These are phyloP conservation scores for Sebastes ruberrimus DNA, from an alignment of 2,797 vertebrate species.

Conservation along the genomic window DNA sequence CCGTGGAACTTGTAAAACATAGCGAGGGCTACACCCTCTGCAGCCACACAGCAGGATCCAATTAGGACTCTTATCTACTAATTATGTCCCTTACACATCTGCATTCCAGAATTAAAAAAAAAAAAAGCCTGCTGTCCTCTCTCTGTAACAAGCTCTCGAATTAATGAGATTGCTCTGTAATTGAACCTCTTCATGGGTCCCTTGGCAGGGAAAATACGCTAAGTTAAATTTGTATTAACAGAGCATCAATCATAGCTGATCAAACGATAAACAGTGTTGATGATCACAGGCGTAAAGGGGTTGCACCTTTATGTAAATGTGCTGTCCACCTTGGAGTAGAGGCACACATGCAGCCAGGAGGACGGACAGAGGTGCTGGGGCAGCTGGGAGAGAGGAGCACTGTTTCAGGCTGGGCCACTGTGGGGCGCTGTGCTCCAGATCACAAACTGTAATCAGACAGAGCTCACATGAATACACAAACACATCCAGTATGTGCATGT, in stretches of 20 bases:
- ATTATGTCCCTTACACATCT: conserved; percentile 92
- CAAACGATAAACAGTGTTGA: conserved; percentile 91
- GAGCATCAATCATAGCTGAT: conserved; percentile 95
- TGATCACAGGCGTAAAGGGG: conserved; percentile 72
- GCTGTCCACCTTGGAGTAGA: conserved; percentile 53
- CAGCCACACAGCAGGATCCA: conserved; percentile 82
- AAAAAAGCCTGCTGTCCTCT: conserved; percentile 86
- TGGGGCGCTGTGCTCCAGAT: conserved; percentile 90
- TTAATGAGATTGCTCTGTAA: conserved; percentile 97
- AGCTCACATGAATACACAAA: conserved; percentile 16
- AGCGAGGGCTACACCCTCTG: conserved; percentile 76
- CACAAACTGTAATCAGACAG: conserved; percentile 51
- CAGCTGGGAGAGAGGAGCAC: background rate
- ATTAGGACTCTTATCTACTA: conserved; percentile 84
- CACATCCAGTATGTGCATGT: conserved; percentile 5
- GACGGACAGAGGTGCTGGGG: conserved; percentile 59
- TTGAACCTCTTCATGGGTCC: conserved; percentile 95
- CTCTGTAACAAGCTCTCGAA: conserved; percentile 91
- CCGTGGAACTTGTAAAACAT: conserved; percentile 79
- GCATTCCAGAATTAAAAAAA: conserved; percentile 87
- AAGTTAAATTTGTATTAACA: conserved; percentile 93
- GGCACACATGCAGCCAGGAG: conserved; percentile 50
- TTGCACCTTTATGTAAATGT: conserved; percentile 83
- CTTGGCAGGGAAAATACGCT: conserved; percentile 94
- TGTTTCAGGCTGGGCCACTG: conserved; percentile 78